Conservation (phyloP, 2,113 vertebrate genomes). For the Thunnus maccoyii region DNA sequence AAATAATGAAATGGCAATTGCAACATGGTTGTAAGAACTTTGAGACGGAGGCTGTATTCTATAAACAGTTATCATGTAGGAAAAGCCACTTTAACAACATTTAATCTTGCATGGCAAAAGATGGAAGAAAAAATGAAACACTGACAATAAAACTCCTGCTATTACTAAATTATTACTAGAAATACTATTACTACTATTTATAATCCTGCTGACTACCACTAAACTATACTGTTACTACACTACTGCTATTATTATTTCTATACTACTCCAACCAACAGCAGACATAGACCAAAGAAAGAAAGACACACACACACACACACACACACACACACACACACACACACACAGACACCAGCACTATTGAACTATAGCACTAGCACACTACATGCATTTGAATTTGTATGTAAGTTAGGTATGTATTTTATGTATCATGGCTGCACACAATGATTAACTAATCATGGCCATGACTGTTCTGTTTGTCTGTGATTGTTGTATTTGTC, state of each 20-base stretch:
- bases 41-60: neutral
- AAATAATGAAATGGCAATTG: neutral
- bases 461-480: no score
- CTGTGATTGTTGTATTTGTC: no score
- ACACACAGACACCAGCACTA: no score
- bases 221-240: neutral
- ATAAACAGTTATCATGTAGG: neutral
- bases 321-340: no score
- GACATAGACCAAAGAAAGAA: neutral
- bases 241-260: neutral
- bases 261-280: neutral
- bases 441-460: no score
- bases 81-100: slow-evolving; percentile 10
- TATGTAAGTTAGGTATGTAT: no score
- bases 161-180: neutral
- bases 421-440: no score
- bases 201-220: neutral
- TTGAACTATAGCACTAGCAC: no score
- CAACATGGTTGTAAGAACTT: neutral
- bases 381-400: no score
- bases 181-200: neutral
- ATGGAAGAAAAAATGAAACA: neutral
- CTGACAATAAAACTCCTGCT: neutral
- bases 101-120: neutral
- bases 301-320: no score